Evolutionary conservation across 1,140 invertebrate genomes (phyloP), one percentile per base, ranked within the genome.

Genomic region (Drosophila dunni): DNA sequence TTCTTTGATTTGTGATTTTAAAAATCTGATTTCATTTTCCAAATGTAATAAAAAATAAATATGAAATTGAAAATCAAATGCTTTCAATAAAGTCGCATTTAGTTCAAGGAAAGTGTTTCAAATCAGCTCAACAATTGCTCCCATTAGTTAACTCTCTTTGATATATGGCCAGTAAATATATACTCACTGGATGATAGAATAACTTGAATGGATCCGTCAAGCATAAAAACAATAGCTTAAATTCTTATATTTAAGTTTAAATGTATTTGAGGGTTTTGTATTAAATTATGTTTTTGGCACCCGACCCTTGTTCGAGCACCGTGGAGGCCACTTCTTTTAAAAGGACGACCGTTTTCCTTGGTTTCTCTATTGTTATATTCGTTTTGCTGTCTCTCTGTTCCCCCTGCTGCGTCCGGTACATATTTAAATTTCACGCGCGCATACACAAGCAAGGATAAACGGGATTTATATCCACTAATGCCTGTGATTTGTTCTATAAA

Each of bases 401-500:
- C 45, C 10, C 42, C 57, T 34, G 38, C 53, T 62, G 51, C 36
- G 70, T 50, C 70, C 66, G 44, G 45, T 69, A 58, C 75, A 80
- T 89, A 88, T 88, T 88, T 89, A 86, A 88, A 88, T 88, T 89
- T 88, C 84, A 84, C 80, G 77, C 80, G 85, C 84, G 84, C 79
- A 83, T 89, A 83, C 79, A 83, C 79, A 83, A 74, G 83, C 84
- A 89, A 72, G 83, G 83, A 86, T 86, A 89, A 89, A 84, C 84
- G 73, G 84, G 84, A 89, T 89, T 89, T 89, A 89, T 89, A 75
- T 75, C 80, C 81, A 86, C 85, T 89, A 89, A 89, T 84, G 84
- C 84, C 85, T 69, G 84, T 90, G 84, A 89, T 89, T 89, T 89
- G 84, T 89, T 89, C 84, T 89, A 89, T 89, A 89, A 89, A 89